A percentile compares a stretch with the other conserved stretches of the same genome.
phyloP scores from a whole-genome alignment of 2,797 vertebrate species.

The Macropus fuliginosus region DNA sequence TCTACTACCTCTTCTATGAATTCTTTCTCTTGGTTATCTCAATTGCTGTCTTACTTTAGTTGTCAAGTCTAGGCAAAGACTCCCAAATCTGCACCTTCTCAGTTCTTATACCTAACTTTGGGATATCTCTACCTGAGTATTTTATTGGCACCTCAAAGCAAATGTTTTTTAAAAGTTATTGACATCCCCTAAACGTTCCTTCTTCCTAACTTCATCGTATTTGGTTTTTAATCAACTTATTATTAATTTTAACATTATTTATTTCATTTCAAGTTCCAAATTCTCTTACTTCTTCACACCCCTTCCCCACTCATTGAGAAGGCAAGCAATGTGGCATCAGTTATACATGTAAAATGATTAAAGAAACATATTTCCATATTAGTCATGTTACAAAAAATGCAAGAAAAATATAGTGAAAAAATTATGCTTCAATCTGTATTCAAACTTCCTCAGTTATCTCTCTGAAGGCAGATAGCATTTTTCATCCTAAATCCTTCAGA shows the following conservation, averaged over 20 bases:
- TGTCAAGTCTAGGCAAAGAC: background rate
- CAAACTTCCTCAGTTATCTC: background rate
- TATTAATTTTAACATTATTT: background rate
- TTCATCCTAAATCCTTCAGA: background rate
- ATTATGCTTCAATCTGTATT: background rate
- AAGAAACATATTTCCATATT: background rate
- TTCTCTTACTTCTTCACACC: background rate
- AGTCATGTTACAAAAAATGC: background rate
- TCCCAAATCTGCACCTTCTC: background rate
- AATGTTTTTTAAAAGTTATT: background rate
- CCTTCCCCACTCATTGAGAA: background rate
- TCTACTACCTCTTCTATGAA: background rate
- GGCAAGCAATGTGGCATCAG: background rate
- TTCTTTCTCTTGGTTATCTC: background rate
- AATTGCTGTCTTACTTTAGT: background rate
- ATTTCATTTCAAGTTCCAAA: background rate
- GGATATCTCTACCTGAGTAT: background rate
- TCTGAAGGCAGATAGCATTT: background rate
- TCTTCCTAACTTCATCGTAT: background rate
- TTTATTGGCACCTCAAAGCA: too few species aligned
- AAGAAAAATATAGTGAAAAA: background rate
- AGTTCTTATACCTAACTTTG: background rate
- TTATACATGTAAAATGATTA: background rate
- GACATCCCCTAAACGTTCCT: background rate
- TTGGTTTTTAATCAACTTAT: background rate